These are phyloP conservation scores for Cuniculus paca DNA, from an alignment of 2,797 vertebrate genomes.

Conservation along the genomic window DNA sequence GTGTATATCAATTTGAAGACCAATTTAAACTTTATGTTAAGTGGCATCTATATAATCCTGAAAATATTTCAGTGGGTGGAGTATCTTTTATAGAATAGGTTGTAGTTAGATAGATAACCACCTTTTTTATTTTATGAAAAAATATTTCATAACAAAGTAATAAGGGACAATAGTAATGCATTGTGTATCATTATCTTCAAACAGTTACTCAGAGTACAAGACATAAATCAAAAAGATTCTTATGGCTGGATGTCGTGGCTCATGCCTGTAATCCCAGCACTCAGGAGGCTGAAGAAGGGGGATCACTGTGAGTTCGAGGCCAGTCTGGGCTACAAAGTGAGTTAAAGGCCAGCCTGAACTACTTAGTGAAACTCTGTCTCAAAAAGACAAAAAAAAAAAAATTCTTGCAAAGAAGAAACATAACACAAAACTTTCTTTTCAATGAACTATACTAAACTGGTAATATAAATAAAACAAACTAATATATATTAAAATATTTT, in stretches of 20 bases:
- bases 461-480: not conserved
- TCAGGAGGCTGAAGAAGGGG: too few species aligned
- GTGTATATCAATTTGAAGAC: not conserved
- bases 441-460: not conserved
- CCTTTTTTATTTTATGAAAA: not conserved
- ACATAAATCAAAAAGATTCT: not conserved
- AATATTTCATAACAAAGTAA: not conserved
- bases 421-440: not conserved
- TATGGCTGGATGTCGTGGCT: too few species aligned
- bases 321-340: too few species aligned
- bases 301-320: too few species aligned
- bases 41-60: not conserved
- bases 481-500: not conserved
- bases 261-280: too few species aligned
- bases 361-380: too few species aligned
- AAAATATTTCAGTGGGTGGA: slow-evolving; percentile 43
- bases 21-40: slow-evolving; percentile 41
- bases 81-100: not conserved
- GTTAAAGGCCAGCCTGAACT: too few species aligned
- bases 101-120: slow-evolving; percentile 5
- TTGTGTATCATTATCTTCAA: not conserved
- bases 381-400: not conserved
- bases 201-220: not conserved
- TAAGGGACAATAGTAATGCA: not conserved
- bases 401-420: not conserved